phyloP scores from a whole-genome alignment of 2,888 invertebrate species.

The Melangyna quadrimaculata region DNA sequence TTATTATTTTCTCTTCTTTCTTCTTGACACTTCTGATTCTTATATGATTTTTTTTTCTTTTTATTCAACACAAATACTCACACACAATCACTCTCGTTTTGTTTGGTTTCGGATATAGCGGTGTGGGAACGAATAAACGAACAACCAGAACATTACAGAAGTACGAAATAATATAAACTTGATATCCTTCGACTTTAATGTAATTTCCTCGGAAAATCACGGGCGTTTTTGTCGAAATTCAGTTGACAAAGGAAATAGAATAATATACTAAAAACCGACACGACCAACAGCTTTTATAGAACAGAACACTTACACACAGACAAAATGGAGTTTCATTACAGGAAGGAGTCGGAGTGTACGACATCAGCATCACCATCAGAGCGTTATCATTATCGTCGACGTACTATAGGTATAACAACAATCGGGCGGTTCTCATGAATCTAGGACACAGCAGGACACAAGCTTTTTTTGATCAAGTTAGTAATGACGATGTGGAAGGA shows the following conservation, averaged over 20 bases:
- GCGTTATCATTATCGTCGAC: conserved; percentile 30
- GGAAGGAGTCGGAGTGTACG: neutral
- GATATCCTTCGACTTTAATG: conserved; percentile 50
- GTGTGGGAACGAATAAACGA: neutral
- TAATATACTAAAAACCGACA: conserved; percentile 12
- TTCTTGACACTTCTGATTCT: conserved; percentile 12
- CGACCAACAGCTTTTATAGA: neutral
- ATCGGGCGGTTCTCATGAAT: conserved; percentile 37
- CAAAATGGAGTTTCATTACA: conserved; percentile 41
- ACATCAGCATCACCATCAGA: conserved; percentile 21
- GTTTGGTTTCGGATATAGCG: neutral
- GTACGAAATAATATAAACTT: conserved; percentile 25
- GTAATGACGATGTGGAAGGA: neutral
- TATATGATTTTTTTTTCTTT: neutral
- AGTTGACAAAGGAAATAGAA: conserved; percentile 9
- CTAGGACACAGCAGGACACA: conserved; percentile 19
- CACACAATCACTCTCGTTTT: conserved; percentile 1
- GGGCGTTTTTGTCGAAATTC: neutral
- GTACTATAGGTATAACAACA: conserved; percentile 11
- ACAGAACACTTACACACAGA: conserved; percentile 1
- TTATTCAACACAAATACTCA: conserved; percentile 15
- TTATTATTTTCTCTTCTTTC: conserved; percentile 7
- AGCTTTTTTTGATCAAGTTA: conserved; percentile 45
- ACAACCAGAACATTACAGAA: conserved; percentile 18
- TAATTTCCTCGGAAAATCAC: conserved; percentile 11